phyloP scores from a whole-genome alignment of 2,113 vertebrate species.

The Menidia beryllina region DNA sequence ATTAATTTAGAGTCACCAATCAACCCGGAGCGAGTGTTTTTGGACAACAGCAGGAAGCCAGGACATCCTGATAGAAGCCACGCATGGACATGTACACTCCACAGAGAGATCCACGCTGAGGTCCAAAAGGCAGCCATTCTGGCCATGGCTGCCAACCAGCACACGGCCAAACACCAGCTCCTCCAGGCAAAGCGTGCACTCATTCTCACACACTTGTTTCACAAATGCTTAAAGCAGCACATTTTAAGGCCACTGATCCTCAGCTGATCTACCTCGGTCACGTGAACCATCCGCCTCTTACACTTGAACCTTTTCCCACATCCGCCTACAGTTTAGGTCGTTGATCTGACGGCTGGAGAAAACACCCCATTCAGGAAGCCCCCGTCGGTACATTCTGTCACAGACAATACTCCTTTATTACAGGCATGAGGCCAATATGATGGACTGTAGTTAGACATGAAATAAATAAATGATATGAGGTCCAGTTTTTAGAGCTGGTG shows the following conservation, averaged over 20 bases:
- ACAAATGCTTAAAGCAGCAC: conserved; percentile 9
- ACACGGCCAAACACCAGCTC: not conserved
- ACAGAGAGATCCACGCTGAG: too few relatives aligned
- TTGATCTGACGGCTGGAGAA: not conserved
- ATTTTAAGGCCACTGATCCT: conserved; percentile 21
- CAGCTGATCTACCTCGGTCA: not conserved
- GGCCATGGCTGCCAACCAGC: too few relatives aligned
- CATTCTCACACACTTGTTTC: not conserved
- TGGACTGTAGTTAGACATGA: not conserved
- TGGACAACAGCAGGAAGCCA: too few relatives aligned
- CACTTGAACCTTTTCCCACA: not conserved
- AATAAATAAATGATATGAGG: not conserved
- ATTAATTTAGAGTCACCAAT: too few relatives aligned
- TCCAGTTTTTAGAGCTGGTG: not conserved
- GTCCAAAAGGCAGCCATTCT: too few relatives aligned
- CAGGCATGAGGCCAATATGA: not conserved
- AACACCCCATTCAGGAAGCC: not conserved
- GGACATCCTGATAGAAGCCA: too few relatives aligned
- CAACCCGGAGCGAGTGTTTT: too few relatives aligned
- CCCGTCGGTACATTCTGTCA: not conserved
- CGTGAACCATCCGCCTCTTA: not conserved
- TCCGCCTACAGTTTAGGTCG: not conserved
- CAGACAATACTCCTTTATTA: not conserved
- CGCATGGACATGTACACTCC: too few relatives aligned
- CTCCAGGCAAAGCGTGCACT: not conserved